These are phyloP conservation scores for Conus ventricosus DNA, from an alignment of 1,140 invertebrate genomes.

Conservation along the genomic window DNA sequence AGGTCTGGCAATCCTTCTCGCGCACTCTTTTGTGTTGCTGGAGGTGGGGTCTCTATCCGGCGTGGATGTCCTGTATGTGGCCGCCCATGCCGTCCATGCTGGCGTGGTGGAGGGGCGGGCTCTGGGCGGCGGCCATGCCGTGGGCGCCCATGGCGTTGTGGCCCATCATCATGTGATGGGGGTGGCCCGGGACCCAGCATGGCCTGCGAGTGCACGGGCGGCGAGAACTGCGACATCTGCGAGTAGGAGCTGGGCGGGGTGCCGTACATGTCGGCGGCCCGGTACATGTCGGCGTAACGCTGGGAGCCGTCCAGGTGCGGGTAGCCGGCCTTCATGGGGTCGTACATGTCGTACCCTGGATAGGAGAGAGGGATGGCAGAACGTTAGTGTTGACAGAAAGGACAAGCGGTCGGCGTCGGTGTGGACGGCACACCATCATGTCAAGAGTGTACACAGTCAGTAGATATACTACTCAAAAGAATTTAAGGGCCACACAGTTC, in stretches of 20 bases:
- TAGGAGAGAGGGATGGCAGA: neutral
- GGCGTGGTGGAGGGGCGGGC: constrained; percentile 74
- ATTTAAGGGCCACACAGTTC: no score
- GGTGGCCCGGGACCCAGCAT: constrained; percentile 77
- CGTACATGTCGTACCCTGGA: constrained; percentile 72
- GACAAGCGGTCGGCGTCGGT: neutral
- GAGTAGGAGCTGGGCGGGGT: constrained; percentile 73
- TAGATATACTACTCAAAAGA: no score
- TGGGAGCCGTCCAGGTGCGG: constrained; percentile 67
- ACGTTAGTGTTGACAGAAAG: neutral
- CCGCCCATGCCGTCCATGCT: constrained; percentile 74
- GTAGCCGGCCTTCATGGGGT: constrained; percentile 71
- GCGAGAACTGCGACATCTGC: constrained; percentile 76
- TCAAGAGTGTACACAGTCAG: no score
- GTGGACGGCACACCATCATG: neutral
- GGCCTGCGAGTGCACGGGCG: constrained; percentile 77
- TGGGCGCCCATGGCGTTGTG: constrained; percentile 74
- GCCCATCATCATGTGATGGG: constrained; percentile 77
- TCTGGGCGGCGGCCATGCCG: constrained; percentile 73
- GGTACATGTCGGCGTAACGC: constrained; percentile 71
- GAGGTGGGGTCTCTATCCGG: constrained; percentile 66
- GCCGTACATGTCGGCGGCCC: constrained; percentile 72
- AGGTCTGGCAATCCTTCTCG: no score
- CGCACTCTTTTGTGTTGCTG: no score
- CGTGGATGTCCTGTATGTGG: constrained; percentile 78